Evolutionary conservation across 2,113 vertebrate species (phyloP).

Genomic region (Tyrannus savana): DNA sequence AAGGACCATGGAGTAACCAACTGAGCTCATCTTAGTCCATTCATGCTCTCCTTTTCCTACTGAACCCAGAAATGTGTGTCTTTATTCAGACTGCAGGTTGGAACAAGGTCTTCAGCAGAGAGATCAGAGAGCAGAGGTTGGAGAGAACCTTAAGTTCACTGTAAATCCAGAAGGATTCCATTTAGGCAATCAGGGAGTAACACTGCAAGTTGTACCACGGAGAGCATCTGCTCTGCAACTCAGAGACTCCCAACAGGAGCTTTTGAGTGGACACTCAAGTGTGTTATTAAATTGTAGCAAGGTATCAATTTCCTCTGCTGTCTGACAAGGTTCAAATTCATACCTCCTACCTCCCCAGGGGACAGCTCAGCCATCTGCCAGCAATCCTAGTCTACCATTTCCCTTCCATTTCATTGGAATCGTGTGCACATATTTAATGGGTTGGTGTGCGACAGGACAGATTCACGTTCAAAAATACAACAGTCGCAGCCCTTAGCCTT

Average conservation of each 20-base stretch:
- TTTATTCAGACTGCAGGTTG: neutral
- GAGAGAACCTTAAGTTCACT: neutral
- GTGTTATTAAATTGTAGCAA: neutral
- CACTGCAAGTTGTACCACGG: neutral
- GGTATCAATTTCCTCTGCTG: constrained; percentile 13
- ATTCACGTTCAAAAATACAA: rapidly evolving
- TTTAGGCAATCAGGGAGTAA: neutral
- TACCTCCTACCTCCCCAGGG: neutral
- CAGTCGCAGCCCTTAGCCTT: neutral
- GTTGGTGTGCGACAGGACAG: neutral
- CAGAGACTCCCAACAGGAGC: neutral
- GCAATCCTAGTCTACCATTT: neutral
- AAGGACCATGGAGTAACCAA: neutral
- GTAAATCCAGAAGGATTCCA: neutral
- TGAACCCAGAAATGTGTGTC: rapidly evolving
- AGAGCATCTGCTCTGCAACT: neutral
- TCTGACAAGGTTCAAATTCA: constrained; percentile 20
- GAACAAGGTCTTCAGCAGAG: neutral
- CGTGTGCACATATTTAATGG: too few relatives aligned
- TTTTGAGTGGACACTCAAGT: neutral
- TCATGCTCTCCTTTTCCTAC: neutral
- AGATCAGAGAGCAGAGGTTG: too few relatives aligned
- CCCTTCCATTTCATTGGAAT: neutral
- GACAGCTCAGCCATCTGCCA: constrained; percentile 26
- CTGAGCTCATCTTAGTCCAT: neutral